Evolutionary conservation across 1,140 invertebrate species (phyloP).

Genomic region (Aleiodes sp.): DNA sequence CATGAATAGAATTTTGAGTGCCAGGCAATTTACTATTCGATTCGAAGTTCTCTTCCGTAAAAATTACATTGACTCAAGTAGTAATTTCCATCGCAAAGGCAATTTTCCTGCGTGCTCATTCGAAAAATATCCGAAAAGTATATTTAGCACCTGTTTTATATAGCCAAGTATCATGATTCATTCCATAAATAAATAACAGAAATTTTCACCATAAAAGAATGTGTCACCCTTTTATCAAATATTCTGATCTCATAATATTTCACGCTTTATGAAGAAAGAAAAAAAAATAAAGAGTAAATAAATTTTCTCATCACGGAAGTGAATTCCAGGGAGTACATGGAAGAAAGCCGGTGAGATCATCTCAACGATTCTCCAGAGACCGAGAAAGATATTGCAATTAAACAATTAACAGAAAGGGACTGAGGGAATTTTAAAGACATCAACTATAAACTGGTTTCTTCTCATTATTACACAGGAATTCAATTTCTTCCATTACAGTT

Average conservation of each 20-base stretch:
- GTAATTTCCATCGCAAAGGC: no score
- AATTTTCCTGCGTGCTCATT: no score
- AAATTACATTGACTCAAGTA: no score
- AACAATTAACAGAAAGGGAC: slow-evolving; percentile 9
- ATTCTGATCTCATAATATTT: neutral
- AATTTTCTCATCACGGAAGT: neutral
- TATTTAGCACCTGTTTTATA: no score
- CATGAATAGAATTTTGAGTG: no score
- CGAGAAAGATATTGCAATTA: slow-evolving; percentile 1
- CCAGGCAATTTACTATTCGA: no score
- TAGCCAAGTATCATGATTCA: neutral
- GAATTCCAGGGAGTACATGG: slow-evolving; percentile 4
- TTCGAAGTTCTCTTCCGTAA: no score
- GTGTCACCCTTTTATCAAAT: neutral
- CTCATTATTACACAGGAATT: neutral
- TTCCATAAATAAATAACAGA: neutral
- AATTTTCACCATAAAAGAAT: neutral
- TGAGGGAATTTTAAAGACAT: neutral
- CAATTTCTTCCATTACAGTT: neutral
- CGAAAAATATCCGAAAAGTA: no score
- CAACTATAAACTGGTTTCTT: slow-evolving; percentile 2
- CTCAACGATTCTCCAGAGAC: neutral
- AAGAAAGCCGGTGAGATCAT: slow-evolving; percentile 17
- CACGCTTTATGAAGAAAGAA: no score
- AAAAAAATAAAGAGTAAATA: neutral